phyloP scores from a whole-genome alignment of 1,140 invertebrate species.

The Dendrolimus punctatus region DNA sequence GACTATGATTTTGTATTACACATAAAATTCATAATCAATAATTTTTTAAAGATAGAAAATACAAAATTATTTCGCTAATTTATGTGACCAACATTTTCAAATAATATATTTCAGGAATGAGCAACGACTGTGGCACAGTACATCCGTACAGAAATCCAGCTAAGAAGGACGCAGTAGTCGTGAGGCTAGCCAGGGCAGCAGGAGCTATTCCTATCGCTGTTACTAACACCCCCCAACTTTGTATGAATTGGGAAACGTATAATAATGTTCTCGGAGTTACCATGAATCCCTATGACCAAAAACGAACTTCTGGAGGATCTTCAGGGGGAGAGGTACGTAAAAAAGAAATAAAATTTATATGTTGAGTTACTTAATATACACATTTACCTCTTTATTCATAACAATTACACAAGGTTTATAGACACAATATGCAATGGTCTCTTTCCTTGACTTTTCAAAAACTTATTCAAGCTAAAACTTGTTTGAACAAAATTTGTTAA shows the following conservation, averaged over 20 bases:
- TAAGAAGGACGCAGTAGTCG: constrained; percentile 79
- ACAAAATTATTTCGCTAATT: constrained; percentile 1
- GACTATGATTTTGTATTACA: neutral
- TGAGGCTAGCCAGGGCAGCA: constrained; percentile 78
- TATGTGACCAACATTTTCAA: too few relatives aligned
- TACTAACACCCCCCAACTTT: constrained; percentile 94
- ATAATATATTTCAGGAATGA: constrained; percentile 60
- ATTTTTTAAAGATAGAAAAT: too few relatives aligned
- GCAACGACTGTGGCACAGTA: constrained; percentile 72
- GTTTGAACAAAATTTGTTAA: too few relatives aligned
- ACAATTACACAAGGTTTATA: too few relatives aligned
- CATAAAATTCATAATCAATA: neutral
- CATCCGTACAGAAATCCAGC: constrained; percentile 73
- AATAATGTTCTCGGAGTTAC: constrained; percentile 92
- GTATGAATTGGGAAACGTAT: constrained; percentile 90
- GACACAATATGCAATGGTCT: too few relatives aligned
- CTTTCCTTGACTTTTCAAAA: too few relatives aligned
- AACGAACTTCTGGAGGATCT: constrained; percentile 82
- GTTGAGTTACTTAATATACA: too few relatives aligned
- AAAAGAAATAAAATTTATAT: too few relatives aligned
- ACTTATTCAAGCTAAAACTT: too few relatives aligned
- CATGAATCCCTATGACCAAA: constrained; percentile 90
- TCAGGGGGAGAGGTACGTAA: constrained; percentile 81
- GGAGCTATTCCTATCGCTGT: constrained; percentile 92
- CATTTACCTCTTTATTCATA: too few relatives aligned